Conservation (phyloP, 2,113 vertebrate genomes). For the Fulica atra region DNA sequence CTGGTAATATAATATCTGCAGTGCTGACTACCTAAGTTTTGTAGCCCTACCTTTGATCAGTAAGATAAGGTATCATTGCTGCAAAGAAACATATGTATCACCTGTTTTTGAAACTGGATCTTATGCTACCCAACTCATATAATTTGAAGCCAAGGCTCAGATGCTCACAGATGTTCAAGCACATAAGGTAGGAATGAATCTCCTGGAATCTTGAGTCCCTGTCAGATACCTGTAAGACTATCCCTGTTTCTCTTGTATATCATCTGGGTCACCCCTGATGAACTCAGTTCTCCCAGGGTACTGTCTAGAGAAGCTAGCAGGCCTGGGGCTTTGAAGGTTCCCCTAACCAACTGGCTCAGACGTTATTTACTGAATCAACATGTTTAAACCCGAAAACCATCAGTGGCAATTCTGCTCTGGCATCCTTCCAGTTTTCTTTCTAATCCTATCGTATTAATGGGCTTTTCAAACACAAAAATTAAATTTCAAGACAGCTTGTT, state of each 20-base stretch:
- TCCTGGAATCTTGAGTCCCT: neutral
- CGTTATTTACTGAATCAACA: neutral
- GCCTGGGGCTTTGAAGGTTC: neutral
- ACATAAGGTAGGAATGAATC: neutral
- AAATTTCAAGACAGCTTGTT: neutral
- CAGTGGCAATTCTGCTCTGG: neutral
- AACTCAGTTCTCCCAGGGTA: neutral
- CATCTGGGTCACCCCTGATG: neutral
- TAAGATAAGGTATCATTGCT: neutral
- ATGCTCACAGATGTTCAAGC: neutral
- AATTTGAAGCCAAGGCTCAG: neutral
- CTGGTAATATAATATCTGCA: neutral
- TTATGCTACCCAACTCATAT: rapidly evolving
- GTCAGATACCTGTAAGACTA: neutral
- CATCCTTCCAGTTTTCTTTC: neutral
- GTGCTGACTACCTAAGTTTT: neutral
- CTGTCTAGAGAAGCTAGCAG: neutral
- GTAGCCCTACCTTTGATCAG: neutral
- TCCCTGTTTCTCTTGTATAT: neutral
- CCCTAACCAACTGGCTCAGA: neutral
- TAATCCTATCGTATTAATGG: neutral
- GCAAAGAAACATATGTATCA: neutral
- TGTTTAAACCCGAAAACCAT: neutral
- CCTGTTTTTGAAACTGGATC: neutral
- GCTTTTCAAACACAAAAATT: neutral